Base-by-base conservation (phyloP, 2,888 invertebrate species). In the Aspidiotus rigidus region DNA sequence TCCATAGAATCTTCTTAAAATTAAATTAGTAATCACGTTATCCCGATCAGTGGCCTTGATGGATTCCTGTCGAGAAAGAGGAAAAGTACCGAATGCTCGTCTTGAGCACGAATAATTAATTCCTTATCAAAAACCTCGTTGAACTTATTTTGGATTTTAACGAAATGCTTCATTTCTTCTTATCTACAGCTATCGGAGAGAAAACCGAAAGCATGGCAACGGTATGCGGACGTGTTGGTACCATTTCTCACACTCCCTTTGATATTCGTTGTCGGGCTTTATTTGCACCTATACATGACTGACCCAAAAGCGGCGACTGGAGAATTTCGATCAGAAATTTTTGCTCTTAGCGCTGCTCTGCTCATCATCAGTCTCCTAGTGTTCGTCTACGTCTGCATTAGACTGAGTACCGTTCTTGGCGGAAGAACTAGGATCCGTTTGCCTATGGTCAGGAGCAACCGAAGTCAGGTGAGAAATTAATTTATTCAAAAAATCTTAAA, bases 201-300 rank as follows among this genome's bases (percentile, higher is more conserved):
- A 2, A 60, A 28, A 28, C 17, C 39, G 13, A 67, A 59, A n/a
- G 11, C 17, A 56, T 69, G 69, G 69, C 69, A 69, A 9, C 69
- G 63, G 8, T 69, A 69, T 11, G 69, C 62, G 8, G 69, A 69
- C 44, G 57, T 69, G 10, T 28, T 69, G 49, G 44, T 69, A 62
- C 69, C 69, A n/a, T 15, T 69, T 49, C 39, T 63, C 11, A 56
- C 69, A 7, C 42, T 69, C 11, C 69, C 69, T 17, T 17, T 62
- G 6, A 41, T 69, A 11, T 17, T 69, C 10, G 53, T 54, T n/a
- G 63, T 69, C n/a, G 69, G 55, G 28, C 10, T 59, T 7, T 44
- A 40, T 5, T 44, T 69, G 44, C 62, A 63, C 39, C n/a, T 28
- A 15, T 60, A 53, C 15, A 53, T 69, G n/a, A 54, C 53, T 11